Conservation (phyloP, 35 echinoderm and acorn worm genomes). For the Apostichopus parvimensis region DNA sequence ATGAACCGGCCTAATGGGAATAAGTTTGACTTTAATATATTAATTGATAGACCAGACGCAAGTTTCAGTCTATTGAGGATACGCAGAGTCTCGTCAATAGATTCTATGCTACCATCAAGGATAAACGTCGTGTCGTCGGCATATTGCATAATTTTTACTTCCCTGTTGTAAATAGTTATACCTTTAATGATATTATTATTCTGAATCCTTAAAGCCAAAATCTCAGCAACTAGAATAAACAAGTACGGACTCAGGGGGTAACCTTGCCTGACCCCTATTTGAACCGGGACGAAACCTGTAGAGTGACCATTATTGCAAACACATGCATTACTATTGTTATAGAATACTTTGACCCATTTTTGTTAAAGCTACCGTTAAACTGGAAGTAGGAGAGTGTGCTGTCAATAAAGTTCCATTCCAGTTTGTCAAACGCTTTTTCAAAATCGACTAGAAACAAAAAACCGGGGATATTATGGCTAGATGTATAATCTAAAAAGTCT, state of each 20-base stretch:
- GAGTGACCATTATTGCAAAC: not conserved
- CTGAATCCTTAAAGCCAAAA: not conserved
- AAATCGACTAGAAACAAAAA: conserved; percentile 44
- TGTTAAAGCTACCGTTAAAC: not conserved
- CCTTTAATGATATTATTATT: not conserved
- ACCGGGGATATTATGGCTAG: conserved; percentile 14
- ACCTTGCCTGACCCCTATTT: not conserved
- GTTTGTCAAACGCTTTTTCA: conserved; percentile 56
- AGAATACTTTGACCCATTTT: not conserved
- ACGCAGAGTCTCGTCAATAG: not conserved
- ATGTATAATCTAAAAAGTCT: not conserved
- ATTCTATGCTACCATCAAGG: not conserved
- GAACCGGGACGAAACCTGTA: not conserved
- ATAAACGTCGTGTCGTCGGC: not conserved
- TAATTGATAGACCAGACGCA: not conserved
- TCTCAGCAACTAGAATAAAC: not conserved
- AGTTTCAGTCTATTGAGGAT: not conserved
- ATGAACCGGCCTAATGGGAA: not conserved
- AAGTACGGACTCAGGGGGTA: not conserved
- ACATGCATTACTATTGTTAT: conserved; percentile 2
- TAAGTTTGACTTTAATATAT: not conserved
- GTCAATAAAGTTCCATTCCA: conserved; percentile 24
- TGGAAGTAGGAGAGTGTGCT: not conserved
- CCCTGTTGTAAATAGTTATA: not conserved
- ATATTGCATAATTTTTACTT: not conserved